Evolutionary conservation across 2,113 vertebrate genomes (phyloP).

Genomic region (Corythornis cristatus): DNA sequence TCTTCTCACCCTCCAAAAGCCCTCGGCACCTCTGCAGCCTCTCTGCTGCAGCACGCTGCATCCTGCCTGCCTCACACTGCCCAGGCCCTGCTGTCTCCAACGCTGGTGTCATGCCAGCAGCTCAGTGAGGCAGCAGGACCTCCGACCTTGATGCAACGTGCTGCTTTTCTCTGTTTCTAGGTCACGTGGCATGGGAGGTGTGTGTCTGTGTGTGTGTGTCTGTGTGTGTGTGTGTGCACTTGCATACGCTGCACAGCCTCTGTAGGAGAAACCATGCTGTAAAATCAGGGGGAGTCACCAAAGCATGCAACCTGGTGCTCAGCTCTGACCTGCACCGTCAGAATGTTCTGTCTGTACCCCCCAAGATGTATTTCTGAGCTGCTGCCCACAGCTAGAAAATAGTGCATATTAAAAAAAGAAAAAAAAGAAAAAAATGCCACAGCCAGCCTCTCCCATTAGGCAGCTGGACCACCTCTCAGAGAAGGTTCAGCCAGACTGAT

Average conservation of each 20-base stretch:
- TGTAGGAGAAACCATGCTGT: neutral
- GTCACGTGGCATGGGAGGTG: neutral
- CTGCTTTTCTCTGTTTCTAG: neutral
- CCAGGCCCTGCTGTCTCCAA: neutral
- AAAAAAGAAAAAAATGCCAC: neutral
- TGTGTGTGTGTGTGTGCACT: neutral
- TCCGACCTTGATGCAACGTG: neutral
- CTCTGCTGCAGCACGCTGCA: neutral
- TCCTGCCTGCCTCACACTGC: neutral
- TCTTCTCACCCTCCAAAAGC: neutral
- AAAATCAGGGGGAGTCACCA: neutral
- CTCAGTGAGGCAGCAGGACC: neutral
- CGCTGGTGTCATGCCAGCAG: neutral
- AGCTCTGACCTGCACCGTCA: neutral
- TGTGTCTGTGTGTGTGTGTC: too few relatives aligned
- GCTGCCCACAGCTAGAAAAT: neutral
- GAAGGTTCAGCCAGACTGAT: neutral
- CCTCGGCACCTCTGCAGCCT: neutral
- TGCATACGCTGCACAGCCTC: neutral
- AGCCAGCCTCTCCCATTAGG: neutral
- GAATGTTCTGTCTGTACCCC: neutral
- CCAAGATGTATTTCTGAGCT: neutral
- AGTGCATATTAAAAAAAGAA: neutral
- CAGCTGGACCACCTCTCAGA: neutral
- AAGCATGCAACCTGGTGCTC: neutral